Evolutionary conservation across 2,888 invertebrate genomes (phyloP).

Genomic region (Chouioia cunea): DNA sequence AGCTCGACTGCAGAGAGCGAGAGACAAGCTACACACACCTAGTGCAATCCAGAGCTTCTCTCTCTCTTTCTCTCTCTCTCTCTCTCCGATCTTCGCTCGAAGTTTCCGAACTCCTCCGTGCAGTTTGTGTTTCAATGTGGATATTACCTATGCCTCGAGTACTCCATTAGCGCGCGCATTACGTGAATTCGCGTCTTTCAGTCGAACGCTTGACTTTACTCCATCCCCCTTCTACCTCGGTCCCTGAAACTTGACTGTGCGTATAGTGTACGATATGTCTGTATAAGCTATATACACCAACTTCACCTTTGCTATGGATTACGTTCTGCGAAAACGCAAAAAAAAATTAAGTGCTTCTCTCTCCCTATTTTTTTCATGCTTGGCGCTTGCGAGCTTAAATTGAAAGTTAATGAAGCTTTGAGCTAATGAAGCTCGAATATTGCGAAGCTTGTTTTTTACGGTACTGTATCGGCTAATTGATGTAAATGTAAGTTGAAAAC

Average conservation of each 20-base stretch:
- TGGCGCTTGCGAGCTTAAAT: conserved; percentile 18
- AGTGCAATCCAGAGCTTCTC: too few species aligned
- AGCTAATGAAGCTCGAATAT: conserved; percentile 17
- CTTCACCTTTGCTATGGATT: conserved; percentile 33
- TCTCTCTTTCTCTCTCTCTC: too few species aligned
- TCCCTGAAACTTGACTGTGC: too few species aligned
- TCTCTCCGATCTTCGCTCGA: conserved; percentile 5
- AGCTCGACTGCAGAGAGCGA: conserved; percentile 1
- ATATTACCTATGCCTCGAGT: conserved; percentile 33
- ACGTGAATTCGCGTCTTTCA: conserved; percentile 6
- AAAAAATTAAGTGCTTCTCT: conserved; percentile 31
- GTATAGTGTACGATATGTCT: background rate
- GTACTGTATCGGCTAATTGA: background rate
- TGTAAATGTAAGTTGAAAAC: background rate
- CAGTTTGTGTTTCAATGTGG: conserved; percentile 35
- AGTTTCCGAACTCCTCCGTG: background rate
- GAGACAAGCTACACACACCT: background rate
- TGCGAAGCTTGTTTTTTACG: background rate
- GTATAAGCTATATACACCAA: background rate
- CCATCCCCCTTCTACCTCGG: too few species aligned
- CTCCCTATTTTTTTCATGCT: background rate
- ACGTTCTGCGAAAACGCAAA: conserved; percentile 13
- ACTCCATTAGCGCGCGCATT: conserved; percentile 19
- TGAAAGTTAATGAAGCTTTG: conserved; percentile 28
- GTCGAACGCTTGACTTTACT: conserved; percentile 31